Percentiles rank a stretch among this genome's conserved stretches.
phyloP scores from a whole-genome alignment of 2,113 vertebrate genomes.

The Trichomycterus rosablanca region DNA sequence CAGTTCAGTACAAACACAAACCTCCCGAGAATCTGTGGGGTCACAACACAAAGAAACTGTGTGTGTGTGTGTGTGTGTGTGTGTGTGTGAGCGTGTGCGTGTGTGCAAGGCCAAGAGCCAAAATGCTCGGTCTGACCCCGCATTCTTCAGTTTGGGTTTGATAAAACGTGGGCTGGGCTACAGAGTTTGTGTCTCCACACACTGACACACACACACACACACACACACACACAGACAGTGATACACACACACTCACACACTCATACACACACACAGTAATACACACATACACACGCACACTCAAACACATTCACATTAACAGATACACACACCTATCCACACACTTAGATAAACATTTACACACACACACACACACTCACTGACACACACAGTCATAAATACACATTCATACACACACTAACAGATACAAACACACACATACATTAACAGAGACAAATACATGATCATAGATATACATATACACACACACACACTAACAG shows the following conservation, averaged over 20 bases:
- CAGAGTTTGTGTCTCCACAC: constrained; percentile 18
- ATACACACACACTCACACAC: background rate
- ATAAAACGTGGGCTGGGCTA: constrained; percentile 54
- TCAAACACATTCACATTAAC: constrained; percentile 4
- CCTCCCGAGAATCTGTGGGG: no score
- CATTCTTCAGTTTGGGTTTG: constrained; percentile 63
- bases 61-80: background rate
- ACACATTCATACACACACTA: no score
- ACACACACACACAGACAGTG: constrained; percentile 8
- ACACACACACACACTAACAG: no score
- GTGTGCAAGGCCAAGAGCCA: constrained; percentile 49
- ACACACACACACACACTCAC: no score
- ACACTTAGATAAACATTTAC: no score
- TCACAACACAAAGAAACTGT: no score
- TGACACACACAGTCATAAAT: no score
- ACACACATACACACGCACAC: no score
- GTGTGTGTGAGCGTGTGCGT: constrained; percentile 23
- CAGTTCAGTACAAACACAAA: no score
- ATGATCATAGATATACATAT: no score
- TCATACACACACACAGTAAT: constrained; percentile 1
- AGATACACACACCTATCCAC: background rate
- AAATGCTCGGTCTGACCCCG: constrained; percentile 62
- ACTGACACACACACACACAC: constrained; percentile 1
- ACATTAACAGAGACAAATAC: no score
- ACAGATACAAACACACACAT: background rate